phyloP scores from a whole-genome alignment of 2,888 invertebrate genomes.

The Ochropleura plecta region DNA sequence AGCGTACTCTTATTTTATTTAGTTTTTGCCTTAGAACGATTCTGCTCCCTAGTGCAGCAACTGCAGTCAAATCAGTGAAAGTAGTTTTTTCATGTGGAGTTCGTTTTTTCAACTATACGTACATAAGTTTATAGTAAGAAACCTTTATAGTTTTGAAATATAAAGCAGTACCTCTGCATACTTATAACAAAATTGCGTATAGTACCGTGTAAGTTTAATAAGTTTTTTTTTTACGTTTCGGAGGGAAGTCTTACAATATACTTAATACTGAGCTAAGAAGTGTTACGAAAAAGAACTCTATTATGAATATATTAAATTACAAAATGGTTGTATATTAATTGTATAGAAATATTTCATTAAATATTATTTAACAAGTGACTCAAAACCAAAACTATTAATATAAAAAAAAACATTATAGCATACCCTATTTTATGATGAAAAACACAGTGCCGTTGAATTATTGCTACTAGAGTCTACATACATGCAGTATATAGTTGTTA shows the following conservation, averaged over 20 bases:
- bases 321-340: slow-evolving; percentile 10
- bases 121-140: not conserved
- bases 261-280: slow-evolving; percentile 49
- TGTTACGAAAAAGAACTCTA: slow-evolving; percentile 19
- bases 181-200: slow-evolving; percentile 1
- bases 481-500: slow-evolving; percentile 6
- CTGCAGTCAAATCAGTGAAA: not conserved
- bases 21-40: not conserved
- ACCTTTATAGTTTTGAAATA: slow-evolving; percentile 19
- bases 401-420: slow-evolving; percentile 16
- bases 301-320: slow-evolving; percentile 7
- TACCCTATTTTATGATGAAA: slow-evolving; percentile 2
- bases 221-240: slow-evolving; percentile 25
- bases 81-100: not conserved
- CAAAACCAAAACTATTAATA: slow-evolving; percentile 26
- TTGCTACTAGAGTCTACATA: slow-evolving; percentile 17
- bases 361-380: slow-evolving; percentile 44
- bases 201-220: slow-evolving; percentile 3
- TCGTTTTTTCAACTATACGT: not conserved
- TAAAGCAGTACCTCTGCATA: slow-evolving; percentile 32
- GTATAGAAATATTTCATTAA: slow-evolving; percentile 22
- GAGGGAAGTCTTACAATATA: slow-evolving; percentile 49
- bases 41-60: not conserved
- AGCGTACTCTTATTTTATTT: no score
- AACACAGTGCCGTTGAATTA: slow-evolving; percentile 1